phyloP scores from a whole-genome alignment of 2,888 invertebrate genomes.

The Drosophila pseudotalamancana region DNA sequence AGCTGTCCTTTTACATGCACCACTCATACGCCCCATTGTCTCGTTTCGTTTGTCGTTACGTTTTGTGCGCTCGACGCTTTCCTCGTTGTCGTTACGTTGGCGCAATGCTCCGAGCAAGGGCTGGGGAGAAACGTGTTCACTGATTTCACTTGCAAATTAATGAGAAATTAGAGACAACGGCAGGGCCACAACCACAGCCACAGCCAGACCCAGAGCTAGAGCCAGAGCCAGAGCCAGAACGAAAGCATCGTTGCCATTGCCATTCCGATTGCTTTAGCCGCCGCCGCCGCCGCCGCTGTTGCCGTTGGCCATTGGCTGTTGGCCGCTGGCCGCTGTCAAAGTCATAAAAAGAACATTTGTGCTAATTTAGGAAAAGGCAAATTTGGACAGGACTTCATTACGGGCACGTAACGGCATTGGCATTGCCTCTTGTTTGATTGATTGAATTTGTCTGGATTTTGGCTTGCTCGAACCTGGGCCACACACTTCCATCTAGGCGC shows the following conservation, averaged over 20 bases:
- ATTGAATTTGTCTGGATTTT: constrained; percentile 70
- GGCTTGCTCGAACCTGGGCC: constrained; percentile 9
- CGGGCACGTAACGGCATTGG: constrained; percentile 72
- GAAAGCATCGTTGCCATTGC: constrained; percentile 22
- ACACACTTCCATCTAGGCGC: constrained; percentile 15
- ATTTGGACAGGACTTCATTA: constrained; percentile 81
- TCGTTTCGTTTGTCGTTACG: constrained; percentile 62
- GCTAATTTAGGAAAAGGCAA: constrained; percentile 81
- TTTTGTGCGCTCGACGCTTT: constrained; percentile 46
- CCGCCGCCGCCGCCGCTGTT: constrained; percentile 15
- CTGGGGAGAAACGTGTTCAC: constrained; percentile 52
- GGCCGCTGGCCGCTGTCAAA: constrained; percentile 55
- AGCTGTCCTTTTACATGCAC: constrained; percentile 44
- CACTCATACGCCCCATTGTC: constrained; percentile 77
- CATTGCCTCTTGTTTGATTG: constrained; percentile 77
- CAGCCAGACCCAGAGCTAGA: constrained; percentile 18
- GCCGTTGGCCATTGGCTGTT: background rate
- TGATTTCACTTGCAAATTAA: constrained; percentile 84
- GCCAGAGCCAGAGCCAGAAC: constrained; percentile 26
- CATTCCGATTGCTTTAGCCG: constrained; percentile 12
- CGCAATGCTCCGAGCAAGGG: background rate
- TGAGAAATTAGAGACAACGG: constrained; percentile 82
- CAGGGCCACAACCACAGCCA: too few relatives aligned
- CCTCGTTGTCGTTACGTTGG: constrained; percentile 62
- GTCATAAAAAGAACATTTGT: constrained; percentile 81